Evolutionary conservation across 1,140 invertebrate species (phyloP).

Genomic region (Neocloeon triangulifer): DNA sequence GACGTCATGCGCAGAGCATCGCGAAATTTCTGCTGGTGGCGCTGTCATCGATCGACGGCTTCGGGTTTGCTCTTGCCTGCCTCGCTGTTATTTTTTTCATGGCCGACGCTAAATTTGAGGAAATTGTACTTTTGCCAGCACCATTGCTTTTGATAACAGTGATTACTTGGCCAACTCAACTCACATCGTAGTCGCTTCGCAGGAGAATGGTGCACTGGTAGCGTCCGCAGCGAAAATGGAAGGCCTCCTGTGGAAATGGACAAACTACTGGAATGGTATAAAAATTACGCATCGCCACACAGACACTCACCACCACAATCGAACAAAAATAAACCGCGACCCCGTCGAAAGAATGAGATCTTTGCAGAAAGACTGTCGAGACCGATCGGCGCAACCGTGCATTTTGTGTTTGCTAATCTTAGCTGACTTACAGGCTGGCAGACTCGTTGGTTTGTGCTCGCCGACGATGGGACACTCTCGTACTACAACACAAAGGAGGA

Average conservation of each 20-base stretch:
- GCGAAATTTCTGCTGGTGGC: too few species aligned
- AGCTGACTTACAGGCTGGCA: conserved; percentile 45
- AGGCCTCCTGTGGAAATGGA: conserved; percentile 59
- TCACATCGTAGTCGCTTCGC: too few species aligned
- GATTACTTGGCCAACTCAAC: too few species aligned
- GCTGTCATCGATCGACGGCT: too few species aligned
- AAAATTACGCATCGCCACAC: background rate
- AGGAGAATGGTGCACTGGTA: too few species aligned
- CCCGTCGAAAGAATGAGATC: background rate
- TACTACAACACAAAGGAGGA: conserved; percentile 68
- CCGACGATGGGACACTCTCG: conserved; percentile 54
- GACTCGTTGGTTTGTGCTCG: conserved; percentile 61
- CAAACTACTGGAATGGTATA: conserved; percentile 61
- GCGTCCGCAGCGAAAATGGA: conserved; percentile 39
- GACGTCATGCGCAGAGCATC: too few species aligned
- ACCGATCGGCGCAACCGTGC: background rate
- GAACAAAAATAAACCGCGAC: background rate
- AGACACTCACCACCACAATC: background rate
- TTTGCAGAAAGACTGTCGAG: background rate
- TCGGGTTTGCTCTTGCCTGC: too few species aligned
- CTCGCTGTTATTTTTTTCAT: too few species aligned
- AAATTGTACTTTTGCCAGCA: too few species aligned
- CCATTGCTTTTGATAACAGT: too few species aligned
- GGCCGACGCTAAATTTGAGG: too few species aligned
- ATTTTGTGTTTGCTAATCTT: conserved; percentile 7